A percentile compares a stretch with the other conserved stretches of the same genome.
These are phyloP conservation scores for Chymomyza amoena DNA, from an alignment of 2,888 invertebrate species.

Conservation along the genomic window DNA sequence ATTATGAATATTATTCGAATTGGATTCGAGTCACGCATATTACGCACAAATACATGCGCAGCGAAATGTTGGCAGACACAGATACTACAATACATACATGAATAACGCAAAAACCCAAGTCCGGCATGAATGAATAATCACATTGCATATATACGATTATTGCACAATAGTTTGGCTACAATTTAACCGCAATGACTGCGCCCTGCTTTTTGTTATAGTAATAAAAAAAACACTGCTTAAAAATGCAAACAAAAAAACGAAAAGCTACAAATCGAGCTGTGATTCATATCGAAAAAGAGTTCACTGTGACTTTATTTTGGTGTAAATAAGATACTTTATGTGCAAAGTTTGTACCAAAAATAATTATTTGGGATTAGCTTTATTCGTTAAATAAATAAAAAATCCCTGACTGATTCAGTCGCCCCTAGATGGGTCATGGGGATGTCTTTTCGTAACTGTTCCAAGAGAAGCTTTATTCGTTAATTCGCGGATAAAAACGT, in stretches of 20 bases:
- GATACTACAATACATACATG: slow-evolving; percentile 2
- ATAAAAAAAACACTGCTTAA: not conserved
- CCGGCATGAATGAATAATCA: slow-evolving; percentile 42
- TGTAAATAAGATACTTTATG: not conserved
- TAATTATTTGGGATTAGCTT: no score
- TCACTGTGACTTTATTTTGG: not conserved
- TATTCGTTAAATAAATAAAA: no score
- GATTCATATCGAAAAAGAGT: slow-evolving; percentile 26
- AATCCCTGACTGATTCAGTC: no score
- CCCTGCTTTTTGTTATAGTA: not conserved
- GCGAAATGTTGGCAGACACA: slow-evolving; percentile 7
- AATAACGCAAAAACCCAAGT: slow-evolving; percentile 17
- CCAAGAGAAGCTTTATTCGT: no score
- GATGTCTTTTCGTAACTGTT: no score
- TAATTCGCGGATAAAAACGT: no score
- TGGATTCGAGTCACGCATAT: slow-evolving; percentile 47
- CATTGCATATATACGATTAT: slow-evolving; percentile 13
- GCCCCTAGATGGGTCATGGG: no score
- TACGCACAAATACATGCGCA: slow-evolving; percentile 43
- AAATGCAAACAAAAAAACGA: slow-evolving; percentile 8
- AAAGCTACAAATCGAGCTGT: slow-evolving; percentile 9
- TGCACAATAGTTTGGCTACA: slow-evolving; percentile 33
- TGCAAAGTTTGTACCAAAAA: not conserved
- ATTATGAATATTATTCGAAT: slow-evolving; percentile 30
- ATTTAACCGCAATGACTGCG: slow-evolving; percentile 6